phyloP scores from a whole-genome alignment of 92 coral and sea anemone genomes.

The Palythoa caribaeorum region DNA sequence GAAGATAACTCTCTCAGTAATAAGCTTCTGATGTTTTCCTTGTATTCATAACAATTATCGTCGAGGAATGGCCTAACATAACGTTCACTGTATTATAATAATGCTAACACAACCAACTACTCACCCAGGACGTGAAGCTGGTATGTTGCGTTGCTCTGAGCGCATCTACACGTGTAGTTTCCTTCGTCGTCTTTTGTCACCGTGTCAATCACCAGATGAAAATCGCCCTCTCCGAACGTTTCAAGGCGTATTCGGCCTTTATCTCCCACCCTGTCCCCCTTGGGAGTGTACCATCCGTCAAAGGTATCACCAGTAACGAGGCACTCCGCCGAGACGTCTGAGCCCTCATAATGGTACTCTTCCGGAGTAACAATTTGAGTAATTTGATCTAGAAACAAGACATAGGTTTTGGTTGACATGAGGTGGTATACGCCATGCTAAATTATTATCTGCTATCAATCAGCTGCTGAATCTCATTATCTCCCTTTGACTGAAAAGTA shows the following conservation, averaged over 20 bases:
- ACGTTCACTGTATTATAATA: too few species aligned
- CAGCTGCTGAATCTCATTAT: too few species aligned
- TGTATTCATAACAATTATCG: too few species aligned
- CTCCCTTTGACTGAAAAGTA: too few species aligned
- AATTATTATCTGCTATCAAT: too few species aligned
- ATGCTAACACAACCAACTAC: too few species aligned
- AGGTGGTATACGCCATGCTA: too few species aligned
- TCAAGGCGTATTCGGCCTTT: neutral
- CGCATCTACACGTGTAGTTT: conserved; percentile 13
- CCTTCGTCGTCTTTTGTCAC: neutral
- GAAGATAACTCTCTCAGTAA: too few species aligned
- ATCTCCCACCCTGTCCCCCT: conserved; percentile 5
- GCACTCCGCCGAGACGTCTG: neutral
- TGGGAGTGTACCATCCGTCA: conserved; percentile 27
- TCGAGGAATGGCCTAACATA: too few species aligned
- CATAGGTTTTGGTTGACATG: too few species aligned
- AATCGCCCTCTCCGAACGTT: neutral
- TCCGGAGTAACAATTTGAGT: neutral
- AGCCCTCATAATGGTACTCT: neutral
- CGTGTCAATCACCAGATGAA: neutral
- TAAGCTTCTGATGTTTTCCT: too few species aligned
- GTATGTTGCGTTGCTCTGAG: neutral
- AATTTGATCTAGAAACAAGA: neutral
- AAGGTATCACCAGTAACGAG: neutral
- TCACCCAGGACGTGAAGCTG: neutral